These are phyloP conservation scores for Cryptotis parvus DNA, from an alignment of 2,113 vertebrate species.

Conservation along the genomic window DNA sequence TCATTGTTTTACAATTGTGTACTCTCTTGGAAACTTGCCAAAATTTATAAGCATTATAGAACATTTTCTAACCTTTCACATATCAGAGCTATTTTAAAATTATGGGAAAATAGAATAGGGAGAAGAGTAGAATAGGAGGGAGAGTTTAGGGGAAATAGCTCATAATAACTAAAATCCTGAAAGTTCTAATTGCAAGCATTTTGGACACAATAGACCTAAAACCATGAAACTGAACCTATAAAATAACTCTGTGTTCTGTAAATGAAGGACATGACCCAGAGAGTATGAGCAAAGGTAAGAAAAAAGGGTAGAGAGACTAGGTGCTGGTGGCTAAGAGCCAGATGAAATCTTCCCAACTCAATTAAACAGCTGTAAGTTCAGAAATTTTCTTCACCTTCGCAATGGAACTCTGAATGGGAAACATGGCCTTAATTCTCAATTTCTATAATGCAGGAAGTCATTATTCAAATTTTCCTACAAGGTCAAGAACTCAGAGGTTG, in stretches of 20 bases:
- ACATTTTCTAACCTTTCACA: neutral
- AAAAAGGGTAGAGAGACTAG: neutral
- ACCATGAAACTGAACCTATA: neutral
- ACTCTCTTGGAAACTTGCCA: neutral
- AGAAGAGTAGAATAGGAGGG: neutral
- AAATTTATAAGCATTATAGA: neutral
- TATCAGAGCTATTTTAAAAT: constrained; percentile 10
- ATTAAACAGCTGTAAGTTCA: constrained; percentile 45
- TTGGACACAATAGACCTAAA: neutral
- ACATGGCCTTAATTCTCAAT: constrained; percentile 69
- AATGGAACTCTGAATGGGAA: constrained; percentile 22
- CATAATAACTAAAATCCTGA: neutral
- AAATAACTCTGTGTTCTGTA: neutral
- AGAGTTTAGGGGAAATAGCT: neutral
- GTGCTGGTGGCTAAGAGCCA: neutral
- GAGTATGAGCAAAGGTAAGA: neutral
- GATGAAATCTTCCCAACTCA: constrained; percentile 35
- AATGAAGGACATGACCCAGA: neutral
- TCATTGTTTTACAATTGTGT: neutral
- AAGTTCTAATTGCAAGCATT: neutral
- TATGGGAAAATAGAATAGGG: neutral
- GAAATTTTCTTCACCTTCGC: constrained; percentile 39
- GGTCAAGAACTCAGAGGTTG: constrained; percentile 67
- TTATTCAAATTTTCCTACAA: constrained; percentile 67
- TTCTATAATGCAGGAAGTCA: constrained; percentile 64